These are phyloP conservation scores for Perizoma flavofasciatum DNA, from an alignment of 2,888 invertebrate species.

Conservation along the genomic window DNA sequence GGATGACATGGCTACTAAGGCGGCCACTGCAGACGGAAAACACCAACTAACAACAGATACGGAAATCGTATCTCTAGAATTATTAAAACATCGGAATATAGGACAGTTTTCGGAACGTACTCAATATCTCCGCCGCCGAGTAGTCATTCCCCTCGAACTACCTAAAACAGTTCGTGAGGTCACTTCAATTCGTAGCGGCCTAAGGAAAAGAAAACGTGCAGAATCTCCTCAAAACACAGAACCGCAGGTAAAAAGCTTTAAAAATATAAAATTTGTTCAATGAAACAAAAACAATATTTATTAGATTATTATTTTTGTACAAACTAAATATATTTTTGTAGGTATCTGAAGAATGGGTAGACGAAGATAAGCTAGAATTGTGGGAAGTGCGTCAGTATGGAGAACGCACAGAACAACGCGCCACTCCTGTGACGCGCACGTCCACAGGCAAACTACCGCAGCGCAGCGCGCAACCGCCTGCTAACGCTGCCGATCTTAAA, in stretches of 20 bases:
- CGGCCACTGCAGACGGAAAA: constrained; percentile 92
- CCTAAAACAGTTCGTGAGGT: constrained; percentile 97
- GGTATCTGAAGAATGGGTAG: constrained; percentile 97
- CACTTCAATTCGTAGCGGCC: constrained; percentile 96
- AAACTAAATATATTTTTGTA: constrained; percentile 33
- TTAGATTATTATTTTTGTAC: background rate
- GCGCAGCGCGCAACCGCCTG: constrained; percentile 78
- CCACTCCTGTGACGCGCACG: constrained; percentile 91
- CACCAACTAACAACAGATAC: constrained; percentile 98
- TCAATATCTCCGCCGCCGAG: constrained; percentile 96
- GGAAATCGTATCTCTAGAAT: constrained; percentile 96
- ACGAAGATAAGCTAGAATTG: constrained; percentile 96
- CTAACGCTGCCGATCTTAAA: constrained; percentile 89
- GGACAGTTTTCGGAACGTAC: constrained; percentile 95
- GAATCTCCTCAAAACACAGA: constrained; percentile 97
- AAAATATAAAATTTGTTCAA: background rate
- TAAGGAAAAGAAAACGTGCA: constrained; percentile 95
- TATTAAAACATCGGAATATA: constrained; percentile 93
- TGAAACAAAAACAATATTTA: background rate
- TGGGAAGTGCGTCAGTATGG: constrained; percentile 98
- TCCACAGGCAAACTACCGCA: constrained; percentile 88
- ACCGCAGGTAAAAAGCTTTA: constrained; percentile 85
- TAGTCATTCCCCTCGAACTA: constrained; percentile 96
- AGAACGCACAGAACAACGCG: constrained; percentile 89
- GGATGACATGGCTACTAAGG: constrained; percentile 97